These are phyloP conservation scores for Schizothorax lantsangensis DNA, from an alignment of 2,797 vertebrate genomes.

Conservation along the genomic window DNA sequence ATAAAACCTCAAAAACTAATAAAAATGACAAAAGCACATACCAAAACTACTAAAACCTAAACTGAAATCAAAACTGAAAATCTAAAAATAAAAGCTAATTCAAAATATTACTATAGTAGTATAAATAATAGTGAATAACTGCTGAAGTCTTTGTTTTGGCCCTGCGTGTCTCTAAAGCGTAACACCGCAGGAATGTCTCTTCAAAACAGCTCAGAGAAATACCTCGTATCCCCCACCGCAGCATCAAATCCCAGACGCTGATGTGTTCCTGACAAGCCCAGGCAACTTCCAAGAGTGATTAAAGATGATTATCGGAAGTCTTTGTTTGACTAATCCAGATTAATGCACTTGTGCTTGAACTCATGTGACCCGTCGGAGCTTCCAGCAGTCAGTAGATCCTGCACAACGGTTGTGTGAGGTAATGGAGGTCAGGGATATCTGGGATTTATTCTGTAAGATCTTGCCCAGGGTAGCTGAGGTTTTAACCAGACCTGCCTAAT, in stretches of 20 bases:
- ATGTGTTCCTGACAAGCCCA: conserved; percentile 25
- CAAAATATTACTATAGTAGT: not conserved
- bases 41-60: not conserved
- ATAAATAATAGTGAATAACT: not conserved
- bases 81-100: not conserved
- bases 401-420: not conserved
- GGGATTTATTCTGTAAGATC: conserved; percentile 1
- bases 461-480: not conserved
- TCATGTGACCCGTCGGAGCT: not conserved
- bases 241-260: not conserved
- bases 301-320: conserved; percentile 57
- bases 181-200: not conserved
- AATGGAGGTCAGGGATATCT: not conserved
- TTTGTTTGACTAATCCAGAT: conserved; percentile 33
- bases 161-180: not conserved
- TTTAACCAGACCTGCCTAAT: not conserved
- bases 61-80: not conserved
- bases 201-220: not conserved
- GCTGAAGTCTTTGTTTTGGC: not conserved
- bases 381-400: not conserved
- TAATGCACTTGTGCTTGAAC: conserved; percentile 21
- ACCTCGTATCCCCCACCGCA: not conserved
- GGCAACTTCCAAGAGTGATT: conserved; percentile 26
- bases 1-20: no score
- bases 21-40: not conserved